Evolutionary conservation across 2,888 invertebrate genomes (phyloP), one percentile per base, ranked within the genome.

Genomic region (Disparrhopalites patrizii): DNA sequence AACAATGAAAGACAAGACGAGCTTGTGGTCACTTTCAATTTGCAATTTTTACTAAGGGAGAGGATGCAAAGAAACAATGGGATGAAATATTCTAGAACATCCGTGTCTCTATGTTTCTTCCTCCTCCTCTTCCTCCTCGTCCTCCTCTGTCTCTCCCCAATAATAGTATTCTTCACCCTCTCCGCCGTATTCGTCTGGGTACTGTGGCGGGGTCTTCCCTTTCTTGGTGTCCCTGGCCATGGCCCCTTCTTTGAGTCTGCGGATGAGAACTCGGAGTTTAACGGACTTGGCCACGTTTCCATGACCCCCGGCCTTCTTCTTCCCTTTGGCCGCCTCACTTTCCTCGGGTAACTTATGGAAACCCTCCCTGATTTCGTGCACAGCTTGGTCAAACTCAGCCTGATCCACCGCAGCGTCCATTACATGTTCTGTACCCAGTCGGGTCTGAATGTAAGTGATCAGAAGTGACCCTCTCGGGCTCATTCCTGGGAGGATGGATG

Each of bases 211-310:
- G n/a, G 60, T 31, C 23, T 30, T 28, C 1, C 47, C 20, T 28
- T 43, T 60, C 30, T 20, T 31, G 1, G 31, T 13, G 1, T 60
- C 30, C 1, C 65, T 38, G 4, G 61, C 15, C n/a, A 68, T 36
- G 0, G 68, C 68, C 13, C 56, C 58, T 10, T 62, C 68, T 27
- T 63, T 62, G 10, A 68, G 30, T 57, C 68, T 31, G 8, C 55
- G 38, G 13, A 63, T 66, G 0, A 68, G 18, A 4, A 50, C 62
- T 23, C 63, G 36, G 13, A 68, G 51, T 27, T 62, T 68, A 1
- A 58, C 20, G 7, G 50, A 25, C 47, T 54, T 57, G 3, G 55
- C n/a, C 28, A 56, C 54, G 33, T 38, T 47, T 20, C 28, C 50
- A n/a, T n/a, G n/a, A n/a, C n/a, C n/a, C n/a, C n/a, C n/a, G n/a